Conservation (phyloP, 2,797 vertebrate species). For the Gymnocypris eckloni region DNA sequence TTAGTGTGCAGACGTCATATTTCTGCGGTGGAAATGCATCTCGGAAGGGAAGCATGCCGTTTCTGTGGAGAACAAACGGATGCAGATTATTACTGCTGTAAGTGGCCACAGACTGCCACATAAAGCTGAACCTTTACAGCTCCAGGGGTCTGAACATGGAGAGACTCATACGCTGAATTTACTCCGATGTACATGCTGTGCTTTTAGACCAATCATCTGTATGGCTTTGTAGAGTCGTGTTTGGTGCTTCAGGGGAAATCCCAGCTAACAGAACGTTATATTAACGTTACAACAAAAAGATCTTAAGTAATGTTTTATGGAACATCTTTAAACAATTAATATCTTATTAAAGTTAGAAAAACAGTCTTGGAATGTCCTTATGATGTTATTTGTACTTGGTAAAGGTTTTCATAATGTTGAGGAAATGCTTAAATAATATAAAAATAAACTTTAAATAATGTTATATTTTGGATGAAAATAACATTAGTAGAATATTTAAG, state of each 20-base stretch:
- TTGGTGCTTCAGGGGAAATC: slow-evolving; percentile 16
- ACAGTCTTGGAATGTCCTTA: neutral
- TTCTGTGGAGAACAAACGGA: slow-evolving; percentile 56
- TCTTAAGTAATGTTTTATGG: neutral
- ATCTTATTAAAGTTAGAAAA: neutral
- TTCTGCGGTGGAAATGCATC: slow-evolving; percentile 70
- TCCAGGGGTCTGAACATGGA: slow-evolving; percentile 37
- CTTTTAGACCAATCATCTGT: slow-evolving; percentile 20
- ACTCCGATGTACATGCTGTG: slow-evolving; percentile 29
- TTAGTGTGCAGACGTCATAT: slow-evolving; percentile 72
- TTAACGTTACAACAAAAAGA: too few relatives aligned
- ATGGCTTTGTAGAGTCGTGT: slow-evolving; percentile 34
- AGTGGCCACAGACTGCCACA: slow-evolving; percentile 58
- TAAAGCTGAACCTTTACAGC: slow-evolving; percentile 3
- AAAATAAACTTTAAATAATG: too few relatives aligned
- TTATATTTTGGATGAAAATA: too few relatives aligned
- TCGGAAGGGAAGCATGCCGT: slow-evolving; percentile 24
- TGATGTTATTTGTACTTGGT: neutral
- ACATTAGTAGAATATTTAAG: too few relatives aligned
- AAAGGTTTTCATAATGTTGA: neutral
- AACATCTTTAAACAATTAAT: neutral
- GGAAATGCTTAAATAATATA: too few relatives aligned
- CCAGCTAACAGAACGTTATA: neutral
- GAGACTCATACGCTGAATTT: slow-evolving; percentile 49
- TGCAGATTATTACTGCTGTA: slow-evolving; percentile 56